These are phyloP conservation scores for Lepisosteus oculatus DNA, from an alignment of 2,113 vertebrate species.

Conservation along the genomic window DNA sequence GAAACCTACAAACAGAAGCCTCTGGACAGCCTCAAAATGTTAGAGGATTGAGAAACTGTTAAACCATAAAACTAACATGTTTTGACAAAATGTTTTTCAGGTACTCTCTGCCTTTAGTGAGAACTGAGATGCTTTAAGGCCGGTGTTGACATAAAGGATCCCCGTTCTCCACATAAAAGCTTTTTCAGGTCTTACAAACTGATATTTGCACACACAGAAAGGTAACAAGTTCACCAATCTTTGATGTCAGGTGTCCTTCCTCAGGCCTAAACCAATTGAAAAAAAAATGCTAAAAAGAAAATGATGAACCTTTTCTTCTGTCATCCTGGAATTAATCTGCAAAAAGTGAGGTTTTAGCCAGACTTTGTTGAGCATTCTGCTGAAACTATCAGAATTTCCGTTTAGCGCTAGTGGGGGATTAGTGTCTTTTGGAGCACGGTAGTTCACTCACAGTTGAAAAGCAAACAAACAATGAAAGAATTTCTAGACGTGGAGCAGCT, in stretches of 20 bases:
- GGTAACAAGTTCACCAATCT: constrained; percentile 52
- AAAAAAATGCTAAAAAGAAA: constrained; percentile 29
- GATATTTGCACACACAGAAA: constrained; percentile 47
- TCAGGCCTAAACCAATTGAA: constrained; percentile 39
- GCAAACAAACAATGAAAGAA: constrained; percentile 58
- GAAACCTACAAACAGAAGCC: constrained; percentile 6
- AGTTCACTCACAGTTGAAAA: constrained; percentile 63
- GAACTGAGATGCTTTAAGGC: constrained; percentile 20
- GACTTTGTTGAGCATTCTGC: constrained; percentile 56
- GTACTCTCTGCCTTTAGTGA: constrained; percentile 1
- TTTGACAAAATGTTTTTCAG: constrained; percentile 19
- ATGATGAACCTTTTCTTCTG: constrained; percentile 45
- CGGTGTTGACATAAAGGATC: constrained; percentile 32
- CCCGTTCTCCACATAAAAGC: constrained; percentile 33
- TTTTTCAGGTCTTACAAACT: constrained; percentile 35
- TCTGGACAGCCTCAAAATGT: constrained; percentile 6
- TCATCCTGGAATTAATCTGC: constrained; percentile 37
- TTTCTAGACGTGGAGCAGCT: constrained; percentile 61
- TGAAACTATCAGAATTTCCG: constrained; percentile 62
- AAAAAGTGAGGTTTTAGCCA: constrained; percentile 45
- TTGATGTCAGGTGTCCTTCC: constrained; percentile 50
- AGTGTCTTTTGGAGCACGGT: constrained; percentile 45
- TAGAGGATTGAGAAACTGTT: constrained; percentile 15
- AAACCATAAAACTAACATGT: constrained; percentile 20
- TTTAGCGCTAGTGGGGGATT: constrained; percentile 58